Base-by-base conservation (phyloP, 2,888 invertebrate genomes). In the Polia nebulosa region DNA sequence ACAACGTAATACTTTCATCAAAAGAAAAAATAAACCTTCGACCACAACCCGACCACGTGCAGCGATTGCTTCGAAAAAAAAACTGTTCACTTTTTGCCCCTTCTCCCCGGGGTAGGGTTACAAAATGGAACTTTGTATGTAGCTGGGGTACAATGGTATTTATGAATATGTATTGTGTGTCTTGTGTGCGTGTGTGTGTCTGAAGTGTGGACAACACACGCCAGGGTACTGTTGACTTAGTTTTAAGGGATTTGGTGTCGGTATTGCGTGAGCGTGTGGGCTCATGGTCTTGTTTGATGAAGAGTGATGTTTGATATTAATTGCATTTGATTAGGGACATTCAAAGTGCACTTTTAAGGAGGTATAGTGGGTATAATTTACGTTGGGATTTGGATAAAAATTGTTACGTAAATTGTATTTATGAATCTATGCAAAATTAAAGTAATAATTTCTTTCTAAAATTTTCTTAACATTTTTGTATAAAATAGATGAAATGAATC, bases 21-120 rank as follows among this genome's bases (percentile, higher is more conserved):
- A 90, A 92, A 86, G 85, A 86, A 90, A 92, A 93, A 93, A 92
- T 92, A 90, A 85, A 47, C 67, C 71, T 75, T 89, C 86, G 90
- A 94, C 95, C 95, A 93, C 95, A 94, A 92, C 88, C 91, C 93
- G 87, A 95, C 95, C 95, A 95, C 95, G 95, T 95, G 95, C 94
- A 95, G 85, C 85, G 89, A 88, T 88, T 83, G 87, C 79, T 88
- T 89, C n/a, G 89, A 87, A 86, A 90, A 91, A 91, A 90, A 91
- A 90, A 90, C 89, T 88, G 87, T 87, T 87, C 85, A 87, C 88
- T 94, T 94, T 95, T 94, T 92, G 91, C 87, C 87, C 86, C 89
- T 84, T 90, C 92, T 90, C 92, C 87, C 82, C 88, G 87, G 92
- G 92, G 89, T 95, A 93, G 93, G 93, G 94, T 95, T 95, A 95